Percentiles rank a stretch among this genome's conserved stretches.
Evolutionary conservation across 2,113 vertebrate species (phyloP).

Genomic region (Elephas maximus): DNA sequence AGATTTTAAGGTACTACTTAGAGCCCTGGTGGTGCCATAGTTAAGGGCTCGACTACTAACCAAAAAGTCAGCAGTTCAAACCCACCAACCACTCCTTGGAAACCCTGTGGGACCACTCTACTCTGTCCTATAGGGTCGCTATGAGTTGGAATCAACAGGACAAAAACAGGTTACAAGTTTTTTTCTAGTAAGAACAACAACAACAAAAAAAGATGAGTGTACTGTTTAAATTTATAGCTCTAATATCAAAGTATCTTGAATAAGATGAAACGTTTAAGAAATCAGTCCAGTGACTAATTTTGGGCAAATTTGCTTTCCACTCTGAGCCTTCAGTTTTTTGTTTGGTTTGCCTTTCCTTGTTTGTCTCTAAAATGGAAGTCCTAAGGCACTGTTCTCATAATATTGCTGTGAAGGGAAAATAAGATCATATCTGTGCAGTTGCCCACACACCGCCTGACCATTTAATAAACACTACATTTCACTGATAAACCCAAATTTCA

Average conservation of each 20-base stretch:
- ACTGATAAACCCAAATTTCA: not conserved
- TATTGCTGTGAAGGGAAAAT: not conserved
- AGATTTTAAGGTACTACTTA: slow-evolving; percentile 5
- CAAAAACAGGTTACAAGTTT: no score
- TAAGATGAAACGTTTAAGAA: not conserved
- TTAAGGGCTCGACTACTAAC: no score
- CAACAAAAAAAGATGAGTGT: not conserved
- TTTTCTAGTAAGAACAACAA: not conserved
- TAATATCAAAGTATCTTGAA: not conserved
- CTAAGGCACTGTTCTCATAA: not conserved
- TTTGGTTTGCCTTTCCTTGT: not conserved
- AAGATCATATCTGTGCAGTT: not conserved
- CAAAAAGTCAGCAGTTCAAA: no score
- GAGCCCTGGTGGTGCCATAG: not conserved
- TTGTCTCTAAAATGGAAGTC: not conserved
- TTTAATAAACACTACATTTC: not conserved
- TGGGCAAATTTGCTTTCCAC: not conserved
- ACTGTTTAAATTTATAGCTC: not conserved
- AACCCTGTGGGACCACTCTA: no score
- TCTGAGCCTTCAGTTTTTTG: not conserved
- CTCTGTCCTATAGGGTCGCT: no score
- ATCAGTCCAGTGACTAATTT: not conserved
- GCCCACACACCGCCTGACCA: not conserved
- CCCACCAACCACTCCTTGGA: no score
- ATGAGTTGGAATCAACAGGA: no score